These are phyloP conservation scores for Edolisoma coerulescens DNA, from an alignment of 2,113 vertebrate species.

Conservation along the genomic window DNA sequence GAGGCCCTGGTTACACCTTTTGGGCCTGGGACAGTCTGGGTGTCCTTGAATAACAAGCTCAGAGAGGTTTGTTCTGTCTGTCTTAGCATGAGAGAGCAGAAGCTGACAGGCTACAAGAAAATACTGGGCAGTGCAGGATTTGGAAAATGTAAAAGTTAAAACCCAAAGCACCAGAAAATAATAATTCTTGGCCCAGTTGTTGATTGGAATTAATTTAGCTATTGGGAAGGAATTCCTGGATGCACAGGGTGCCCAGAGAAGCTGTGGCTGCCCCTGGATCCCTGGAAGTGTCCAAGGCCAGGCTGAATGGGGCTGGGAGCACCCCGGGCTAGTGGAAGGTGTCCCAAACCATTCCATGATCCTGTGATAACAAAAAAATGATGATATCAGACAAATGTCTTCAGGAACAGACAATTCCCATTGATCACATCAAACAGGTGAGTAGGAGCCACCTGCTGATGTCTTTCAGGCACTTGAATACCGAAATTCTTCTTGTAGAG, in stretches of 20 bases:
- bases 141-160: too few species aligned
- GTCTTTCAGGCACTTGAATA: neutral
- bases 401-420: neutral
- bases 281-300: neutral
- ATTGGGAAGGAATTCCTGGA: neutral
- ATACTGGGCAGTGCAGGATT: too few species aligned
- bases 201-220: neutral
- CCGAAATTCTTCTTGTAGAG: neutral
- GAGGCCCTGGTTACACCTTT: too few species aligned
- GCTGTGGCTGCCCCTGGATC: neutral
- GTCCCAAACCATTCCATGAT: neutral
- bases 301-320: neutral
- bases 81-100: too few species aligned
- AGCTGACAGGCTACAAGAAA: too few species aligned
- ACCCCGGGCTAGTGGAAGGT: fast-evolving
- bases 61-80: too few species aligned
- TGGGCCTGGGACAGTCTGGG: too few species aligned
- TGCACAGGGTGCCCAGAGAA: neutral
- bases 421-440: neutral
- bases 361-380: neutral
- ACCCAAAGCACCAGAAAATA: too few species aligned
- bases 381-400: neutral
- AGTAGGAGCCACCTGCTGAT: neutral
- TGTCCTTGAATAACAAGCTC: too few species aligned
- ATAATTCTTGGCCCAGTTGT: neutral